Percentiles rank a stretch among this genome's conserved stretches.
Conservation (phyloP, 2,888 invertebrate genomes). For the Panopea generosa region DNA sequence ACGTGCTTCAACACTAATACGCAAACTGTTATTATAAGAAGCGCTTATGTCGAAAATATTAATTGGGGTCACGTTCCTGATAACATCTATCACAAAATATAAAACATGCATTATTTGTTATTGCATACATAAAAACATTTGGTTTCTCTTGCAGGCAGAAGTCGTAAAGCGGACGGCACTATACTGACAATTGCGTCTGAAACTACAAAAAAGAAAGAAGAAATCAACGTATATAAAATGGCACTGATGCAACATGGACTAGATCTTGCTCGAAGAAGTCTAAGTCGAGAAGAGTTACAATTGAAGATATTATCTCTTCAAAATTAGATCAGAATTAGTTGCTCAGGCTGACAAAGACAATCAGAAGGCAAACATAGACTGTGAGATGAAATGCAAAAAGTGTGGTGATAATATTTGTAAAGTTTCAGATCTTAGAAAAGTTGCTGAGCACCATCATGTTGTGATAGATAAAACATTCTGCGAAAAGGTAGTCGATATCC, state of each 20-base stretch:
- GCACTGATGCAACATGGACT: conserved; percentile 55
- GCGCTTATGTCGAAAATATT: no score
- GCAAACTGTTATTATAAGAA: no score
- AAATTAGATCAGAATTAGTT: no score
- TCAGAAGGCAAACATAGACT: conserved; percentile 22
- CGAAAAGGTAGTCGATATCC: conserved; percentile 27
- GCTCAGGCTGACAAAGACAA: conserved; percentile 16
- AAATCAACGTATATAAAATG: conserved; percentile 45
- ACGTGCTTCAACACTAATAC: no score
- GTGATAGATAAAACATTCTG: conserved; percentile 40
- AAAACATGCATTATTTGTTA: no score
- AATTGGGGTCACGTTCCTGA: no score
- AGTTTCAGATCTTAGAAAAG: conserved; percentile 29
- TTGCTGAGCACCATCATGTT: conserved; percentile 28
- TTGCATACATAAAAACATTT: no score
- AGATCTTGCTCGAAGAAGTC: no score
- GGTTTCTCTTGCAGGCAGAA: conserved; percentile 65
- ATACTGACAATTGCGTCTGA: conserved; percentile 35
- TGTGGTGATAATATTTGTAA: conserved; percentile 35
- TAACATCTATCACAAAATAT: no score
- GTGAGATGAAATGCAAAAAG: conserved; percentile 35
- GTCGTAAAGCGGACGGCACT: conserved; percentile 47
- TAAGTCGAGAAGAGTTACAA: conserved; percentile 12
- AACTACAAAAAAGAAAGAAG: conserved; percentile 35
- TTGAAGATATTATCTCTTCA: conserved; percentile 25